These are phyloP conservation scores for Gambusia affinis DNA, from an alignment of 2,113 vertebrate species.

Conservation along the genomic window DNA sequence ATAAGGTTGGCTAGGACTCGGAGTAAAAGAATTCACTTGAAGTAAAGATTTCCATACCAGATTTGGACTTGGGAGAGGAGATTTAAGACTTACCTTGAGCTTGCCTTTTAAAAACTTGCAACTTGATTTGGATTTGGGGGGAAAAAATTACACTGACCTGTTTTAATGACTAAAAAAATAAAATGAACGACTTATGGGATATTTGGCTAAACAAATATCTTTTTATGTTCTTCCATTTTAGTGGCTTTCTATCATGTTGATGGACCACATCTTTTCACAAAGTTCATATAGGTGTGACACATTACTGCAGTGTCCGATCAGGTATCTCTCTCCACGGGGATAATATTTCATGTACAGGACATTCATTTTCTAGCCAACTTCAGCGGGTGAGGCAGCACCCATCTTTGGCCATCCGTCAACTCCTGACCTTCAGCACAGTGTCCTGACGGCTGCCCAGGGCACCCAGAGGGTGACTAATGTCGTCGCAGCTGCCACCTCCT, in stretches of 20 bases:
- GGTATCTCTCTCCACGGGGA: slow-evolving; percentile 49
- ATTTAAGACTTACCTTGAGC: too few relatives aligned
- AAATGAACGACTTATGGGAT: not conserved
- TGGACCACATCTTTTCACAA: slow-evolving; percentile 19
- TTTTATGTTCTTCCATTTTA: slow-evolving; percentile 11
- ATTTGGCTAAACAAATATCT: not conserved
- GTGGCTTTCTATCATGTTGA: slow-evolving; percentile 29
- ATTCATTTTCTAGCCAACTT: slow-evolving; percentile 67
- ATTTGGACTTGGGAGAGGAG: too few relatives aligned
- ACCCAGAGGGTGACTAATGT: slow-evolving; percentile 66
- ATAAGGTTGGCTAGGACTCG: too few relatives aligned
- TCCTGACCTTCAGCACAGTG: slow-evolving; percentile 68
- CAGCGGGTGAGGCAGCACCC: slow-evolving; percentile 38
- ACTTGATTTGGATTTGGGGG: too few relatives aligned
- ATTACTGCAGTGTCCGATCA: slow-evolving; percentile 56
- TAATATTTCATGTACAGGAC: slow-evolving; percentile 71
- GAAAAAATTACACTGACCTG: too few relatives aligned
- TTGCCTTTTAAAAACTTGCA: too few relatives aligned
- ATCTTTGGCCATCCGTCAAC: slow-evolving; percentile 68
- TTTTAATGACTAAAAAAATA: not conserved
- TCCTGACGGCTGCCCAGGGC: slow-evolving; percentile 61
- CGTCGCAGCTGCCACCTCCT: slow-evolving; percentile 51
- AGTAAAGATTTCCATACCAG: too few relatives aligned
- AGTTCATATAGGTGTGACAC: slow-evolving; percentile 58
- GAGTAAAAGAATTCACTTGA: too few relatives aligned